These are phyloP conservation scores for Aldrovandia affinis DNA, from an alignment of 2,797 vertebrate species.

Conservation along the genomic window DNA sequence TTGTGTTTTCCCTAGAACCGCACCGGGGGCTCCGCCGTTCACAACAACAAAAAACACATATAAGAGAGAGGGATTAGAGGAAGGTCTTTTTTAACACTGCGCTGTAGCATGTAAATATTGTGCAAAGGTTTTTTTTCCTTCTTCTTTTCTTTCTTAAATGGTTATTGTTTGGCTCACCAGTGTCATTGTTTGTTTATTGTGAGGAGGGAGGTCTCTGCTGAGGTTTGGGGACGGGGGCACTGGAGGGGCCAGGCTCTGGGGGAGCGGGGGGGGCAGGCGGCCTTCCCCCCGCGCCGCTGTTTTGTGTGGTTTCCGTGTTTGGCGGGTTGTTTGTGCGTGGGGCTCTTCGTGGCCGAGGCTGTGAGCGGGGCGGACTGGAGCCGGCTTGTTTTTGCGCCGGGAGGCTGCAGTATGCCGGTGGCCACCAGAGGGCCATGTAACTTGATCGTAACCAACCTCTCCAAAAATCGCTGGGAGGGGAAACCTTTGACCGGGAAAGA, in stretches of 20 bases:
- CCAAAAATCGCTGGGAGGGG: constrained; percentile 45
- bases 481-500: constrained; percentile 59
- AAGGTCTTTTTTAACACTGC: not conserved
- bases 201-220: not conserved
- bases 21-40: constrained; percentile 42
- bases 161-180: constrained; percentile 14
- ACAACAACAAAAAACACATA: constrained; percentile 28
- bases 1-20: constrained; percentile 81
- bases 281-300: not conserved
- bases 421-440: constrained; percentile 98
- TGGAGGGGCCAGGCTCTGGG: constrained; percentile 1
- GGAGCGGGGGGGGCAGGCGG: not conserved
- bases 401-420: constrained; percentile 63
- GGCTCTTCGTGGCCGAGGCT: constrained; percentile 47
- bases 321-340: constrained; percentile 25
- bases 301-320: constrained; percentile 30
- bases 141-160: constrained; percentile 24
- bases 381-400: not conserved
- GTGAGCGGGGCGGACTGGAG: constrained; percentile 20
- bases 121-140: constrained; percentile 12
- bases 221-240: constrained; percentile 41
- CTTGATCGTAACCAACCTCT: constrained; percentile 73
- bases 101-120: not conserved
- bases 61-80: not conserved
- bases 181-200: constrained; percentile 22